Percentiles rank a stretch among this genome's conserved stretches.
Conservation (phyloP, 1,140 invertebrate species). For the Dryas iulia region DNA sequence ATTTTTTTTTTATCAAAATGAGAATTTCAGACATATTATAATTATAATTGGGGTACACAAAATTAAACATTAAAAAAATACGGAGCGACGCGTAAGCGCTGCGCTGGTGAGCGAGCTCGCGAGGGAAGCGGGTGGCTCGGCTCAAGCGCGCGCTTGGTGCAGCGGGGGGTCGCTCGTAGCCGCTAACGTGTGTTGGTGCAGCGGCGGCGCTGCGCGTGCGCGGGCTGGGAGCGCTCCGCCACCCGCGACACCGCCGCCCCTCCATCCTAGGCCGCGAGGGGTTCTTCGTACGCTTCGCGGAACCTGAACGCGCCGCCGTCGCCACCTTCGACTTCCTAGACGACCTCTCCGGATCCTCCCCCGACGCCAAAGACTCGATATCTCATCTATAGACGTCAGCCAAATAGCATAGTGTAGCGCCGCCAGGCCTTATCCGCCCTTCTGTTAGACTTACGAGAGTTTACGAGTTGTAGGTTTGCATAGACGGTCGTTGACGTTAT, state of each 20-base stretch:
- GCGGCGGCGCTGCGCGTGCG: conserved; percentile 74
- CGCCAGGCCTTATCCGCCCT: conserved; percentile 50
- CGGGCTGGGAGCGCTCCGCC: conserved; percentile 72
- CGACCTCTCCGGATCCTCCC: conserved; percentile 82
- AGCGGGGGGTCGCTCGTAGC: conserved; percentile 78
- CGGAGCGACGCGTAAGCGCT: conserved; percentile 52
- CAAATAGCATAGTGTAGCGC: conserved; percentile 32
- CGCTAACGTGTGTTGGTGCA: conserved; percentile 79
- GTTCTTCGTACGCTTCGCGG: conserved; percentile 89
- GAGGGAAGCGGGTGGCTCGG: conserved; percentile 66
- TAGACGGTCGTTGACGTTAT: too few species aligned
- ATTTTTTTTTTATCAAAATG: too few species aligned
- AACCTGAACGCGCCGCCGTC: conserved; percentile 87
- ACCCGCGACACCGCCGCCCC: conserved; percentile 78
- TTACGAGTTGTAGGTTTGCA: too few species aligned
- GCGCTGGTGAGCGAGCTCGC: conserved; percentile 68
- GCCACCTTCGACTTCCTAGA: conserved; percentile 90
- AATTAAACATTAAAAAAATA: too few species aligned
- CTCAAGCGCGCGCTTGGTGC: conserved; percentile 73
- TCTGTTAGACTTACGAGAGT: conserved; percentile 48
- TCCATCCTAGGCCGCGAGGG: conserved; percentile 87
- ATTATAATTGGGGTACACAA: too few species aligned
- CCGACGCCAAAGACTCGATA: conserved; percentile 76
- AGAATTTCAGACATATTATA: not conserved
- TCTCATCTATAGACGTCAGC: too few species aligned